These are phyloP conservation scores for Solen grandis DNA, from an alignment of 1,140 invertebrate genomes.

Conservation along the genomic window DNA sequence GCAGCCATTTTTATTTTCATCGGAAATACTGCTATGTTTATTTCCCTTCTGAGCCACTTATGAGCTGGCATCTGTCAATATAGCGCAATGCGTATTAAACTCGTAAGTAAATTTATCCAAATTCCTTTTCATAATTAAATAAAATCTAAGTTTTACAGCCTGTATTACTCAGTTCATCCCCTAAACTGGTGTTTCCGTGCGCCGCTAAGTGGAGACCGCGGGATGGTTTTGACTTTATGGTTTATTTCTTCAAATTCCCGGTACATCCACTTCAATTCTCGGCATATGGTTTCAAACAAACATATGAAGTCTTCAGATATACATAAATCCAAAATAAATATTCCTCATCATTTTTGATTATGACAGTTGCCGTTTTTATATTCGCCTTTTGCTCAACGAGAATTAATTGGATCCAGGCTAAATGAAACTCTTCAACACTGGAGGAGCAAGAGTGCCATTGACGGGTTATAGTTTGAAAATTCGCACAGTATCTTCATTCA, in stretches of 20 bases:
- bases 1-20: not conserved
- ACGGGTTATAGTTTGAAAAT: conserved; percentile 35
- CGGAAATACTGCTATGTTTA: not conserved
- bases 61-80: not conserved
- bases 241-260: conserved; percentile 51
- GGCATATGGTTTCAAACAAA: conserved; percentile 54
- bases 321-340: conserved; percentile 62
- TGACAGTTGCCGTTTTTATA: conserved; percentile 57
- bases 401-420: conserved; percentile 52
- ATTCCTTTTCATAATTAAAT: conserved; percentile 53
- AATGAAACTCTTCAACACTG: conserved; percentile 39
- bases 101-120: conserved; percentile 23
- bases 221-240: conserved; percentile 43
- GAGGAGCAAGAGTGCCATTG: conserved; percentile 47
- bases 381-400: conserved; percentile 27
- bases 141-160: conserved; percentile 44
- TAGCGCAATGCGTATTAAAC: not conserved
- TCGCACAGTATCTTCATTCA: conserved; percentile 33
- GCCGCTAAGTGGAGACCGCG: conserved; percentile 29
- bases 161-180: conserved; percentile 36
- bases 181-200: conserved; percentile 1
- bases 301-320: conserved; percentile 49
- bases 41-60: not conserved
- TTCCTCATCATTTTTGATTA: conserved; percentile 53
- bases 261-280: conserved; percentile 36